phyloP scores from a whole-genome alignment of 1,140 invertebrate genomes.

The Drosophila sulfurigaster region DNA sequence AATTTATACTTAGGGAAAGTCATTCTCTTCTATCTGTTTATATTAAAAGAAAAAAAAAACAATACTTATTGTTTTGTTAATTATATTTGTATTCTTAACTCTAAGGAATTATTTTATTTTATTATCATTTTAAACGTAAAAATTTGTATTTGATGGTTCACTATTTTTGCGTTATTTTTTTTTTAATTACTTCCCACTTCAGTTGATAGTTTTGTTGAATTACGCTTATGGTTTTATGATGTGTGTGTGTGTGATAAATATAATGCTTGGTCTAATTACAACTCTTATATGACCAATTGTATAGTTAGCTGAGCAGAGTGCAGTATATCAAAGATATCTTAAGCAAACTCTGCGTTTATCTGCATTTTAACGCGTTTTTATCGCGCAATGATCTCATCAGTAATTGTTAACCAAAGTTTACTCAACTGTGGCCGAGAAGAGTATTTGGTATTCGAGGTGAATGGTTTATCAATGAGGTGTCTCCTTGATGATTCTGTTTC shows the following conservation, averaged over 20 bases:
- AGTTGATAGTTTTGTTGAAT: not conserved
- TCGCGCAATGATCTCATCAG: not conserved
- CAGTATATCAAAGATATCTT: conserved; percentile 14
- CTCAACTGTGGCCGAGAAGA: not conserved
- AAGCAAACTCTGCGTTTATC: conserved; percentile 8
- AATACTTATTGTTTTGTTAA: too few relatives aligned
- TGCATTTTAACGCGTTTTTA: conserved; percentile 1
- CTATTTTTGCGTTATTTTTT: too few relatives aligned
- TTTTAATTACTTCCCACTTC: too few relatives aligned
- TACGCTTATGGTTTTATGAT: not conserved
- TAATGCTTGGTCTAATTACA: not conserved
- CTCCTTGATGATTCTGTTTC: not conserved
- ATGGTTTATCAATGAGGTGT: not conserved
- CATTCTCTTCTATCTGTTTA: too few relatives aligned
- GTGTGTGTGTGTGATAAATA: not conserved
- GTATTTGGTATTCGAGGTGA: conserved; percentile 15
- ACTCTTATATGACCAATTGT: not conserved
- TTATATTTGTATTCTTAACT: too few relatives aligned
- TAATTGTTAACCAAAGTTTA: not conserved
- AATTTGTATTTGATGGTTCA: too few relatives aligned
- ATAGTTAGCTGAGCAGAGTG: not conserved
- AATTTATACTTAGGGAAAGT: too few relatives aligned
- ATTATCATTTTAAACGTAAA: too few relatives aligned
- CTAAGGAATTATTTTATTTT: too few relatives aligned
- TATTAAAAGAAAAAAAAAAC: too few relatives aligned